Conservation (phyloP, 2,113 vertebrate species). For the Gasterosteus aculeatus region DNA sequence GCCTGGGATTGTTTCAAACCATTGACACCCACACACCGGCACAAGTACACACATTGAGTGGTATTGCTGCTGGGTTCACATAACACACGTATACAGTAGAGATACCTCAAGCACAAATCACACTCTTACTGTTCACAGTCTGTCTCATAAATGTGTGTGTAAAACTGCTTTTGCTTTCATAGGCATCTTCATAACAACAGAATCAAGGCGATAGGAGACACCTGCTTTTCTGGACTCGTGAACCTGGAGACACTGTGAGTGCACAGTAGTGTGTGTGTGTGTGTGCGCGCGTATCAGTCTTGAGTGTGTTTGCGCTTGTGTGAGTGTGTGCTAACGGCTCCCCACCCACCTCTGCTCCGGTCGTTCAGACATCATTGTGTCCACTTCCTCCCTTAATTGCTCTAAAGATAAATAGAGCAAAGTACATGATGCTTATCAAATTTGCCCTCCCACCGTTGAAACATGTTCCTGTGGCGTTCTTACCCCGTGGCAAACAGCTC, state of each 20-base stretch:
- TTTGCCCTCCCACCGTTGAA: constrained; percentile 74
- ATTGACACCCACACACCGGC: constrained; percentile 17
- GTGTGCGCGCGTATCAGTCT: constrained; percentile 6
- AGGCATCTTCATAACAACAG: constrained; percentile 99
- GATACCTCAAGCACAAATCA: constrained; percentile 58
- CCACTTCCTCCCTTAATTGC: constrained; percentile 82
- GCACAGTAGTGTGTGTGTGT: constrained; percentile 19
- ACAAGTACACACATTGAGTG: constrained; percentile 26
- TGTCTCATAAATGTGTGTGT: background rate
- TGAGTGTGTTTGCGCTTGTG: constrained; percentile 26
- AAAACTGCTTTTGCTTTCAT: constrained; percentile 42
- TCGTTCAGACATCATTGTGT: constrained; percentile 79
- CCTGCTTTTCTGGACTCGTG: constrained; percentile 91
- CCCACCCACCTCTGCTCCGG: constrained; percentile 67
- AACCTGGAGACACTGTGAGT: constrained; percentile 98
- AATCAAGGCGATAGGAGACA: constrained; percentile 89
- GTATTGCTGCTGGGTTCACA: constrained; percentile 56
- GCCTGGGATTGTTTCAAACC: constrained; percentile 37
- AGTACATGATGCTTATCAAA: constrained; percentile 79
- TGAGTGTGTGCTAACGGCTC: constrained; percentile 56
- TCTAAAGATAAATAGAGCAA: constrained; percentile 80
- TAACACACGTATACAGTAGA: constrained; percentile 47
- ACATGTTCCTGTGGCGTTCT: constrained; percentile 33
- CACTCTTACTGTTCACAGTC: background rate
- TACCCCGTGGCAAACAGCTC: constrained; percentile 34